These are phyloP conservation scores for Apogon talboti DNA, from an alignment of 2,797 vertebrate species.

Conservation along the genomic window DNA sequence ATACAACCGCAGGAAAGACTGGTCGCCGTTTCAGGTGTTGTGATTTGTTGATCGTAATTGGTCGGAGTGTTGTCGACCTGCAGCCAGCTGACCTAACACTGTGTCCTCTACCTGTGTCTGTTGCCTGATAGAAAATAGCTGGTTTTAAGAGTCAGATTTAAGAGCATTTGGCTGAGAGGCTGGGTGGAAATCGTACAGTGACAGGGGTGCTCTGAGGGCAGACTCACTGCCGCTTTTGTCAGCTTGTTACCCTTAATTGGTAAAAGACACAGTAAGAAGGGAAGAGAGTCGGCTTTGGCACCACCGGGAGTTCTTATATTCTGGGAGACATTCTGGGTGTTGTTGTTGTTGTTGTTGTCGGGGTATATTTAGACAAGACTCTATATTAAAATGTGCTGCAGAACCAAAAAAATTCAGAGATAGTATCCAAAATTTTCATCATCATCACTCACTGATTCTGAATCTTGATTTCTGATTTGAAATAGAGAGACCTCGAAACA, in stretches of 20 bases:
- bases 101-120: constrained; percentile 12
- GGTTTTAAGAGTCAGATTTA: not conserved
- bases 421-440: not conserved
- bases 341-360: constrained; percentile 14
- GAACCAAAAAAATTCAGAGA: not conserved
- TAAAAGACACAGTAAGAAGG: constrained; percentile 33
- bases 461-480: not conserved
- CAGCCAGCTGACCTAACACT: constrained; percentile 9
- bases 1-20: constrained; percentile 13
- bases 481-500: not conserved
- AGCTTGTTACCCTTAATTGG: constrained; percentile 64
- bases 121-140: not conserved
- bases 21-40: constrained; percentile 3
- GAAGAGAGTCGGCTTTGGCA: constrained; percentile 26
- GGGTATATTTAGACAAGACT: not conserved
- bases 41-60: constrained; percentile 36
- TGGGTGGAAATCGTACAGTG: constrained; percentile 14
- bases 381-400: not conserved
- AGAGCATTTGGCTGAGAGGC: constrained; percentile 4
- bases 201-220: constrained; percentile 40
- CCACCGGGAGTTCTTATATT: constrained; percentile 35
- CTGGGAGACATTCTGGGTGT: constrained; percentile 6
- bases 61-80: constrained; percentile 29
- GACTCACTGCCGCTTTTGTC: constrained; percentile 51
- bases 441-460: not conserved